Evolutionary conservation across 92 coral and sea anemone species (phyloP).

Genomic region (Epizoanthus fatuus): DNA sequence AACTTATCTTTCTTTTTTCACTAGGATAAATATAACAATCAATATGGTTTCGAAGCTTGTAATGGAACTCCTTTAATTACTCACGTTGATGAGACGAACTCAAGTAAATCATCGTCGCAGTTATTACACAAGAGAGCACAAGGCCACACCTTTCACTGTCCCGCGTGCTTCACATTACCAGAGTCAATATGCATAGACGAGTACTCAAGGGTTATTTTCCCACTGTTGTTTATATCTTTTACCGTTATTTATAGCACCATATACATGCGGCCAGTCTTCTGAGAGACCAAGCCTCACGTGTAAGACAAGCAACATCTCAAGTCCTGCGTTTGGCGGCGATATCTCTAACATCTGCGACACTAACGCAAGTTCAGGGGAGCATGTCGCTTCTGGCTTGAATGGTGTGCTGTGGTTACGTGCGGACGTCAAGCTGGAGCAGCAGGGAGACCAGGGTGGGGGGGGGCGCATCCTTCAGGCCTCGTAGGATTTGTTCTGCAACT

Average conservation of each 20-base stretch:
- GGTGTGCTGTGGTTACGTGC: too few species aligned
- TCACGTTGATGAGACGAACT: slow-evolving; percentile 19
- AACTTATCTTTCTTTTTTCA: background rate
- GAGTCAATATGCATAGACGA: slow-evolving; percentile 91
- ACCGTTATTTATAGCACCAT: slow-evolving; percentile 79
- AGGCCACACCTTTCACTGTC: background rate
- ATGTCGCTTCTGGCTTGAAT: too few species aligned
- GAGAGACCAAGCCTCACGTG: background rate
- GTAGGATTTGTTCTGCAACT: too few species aligned
- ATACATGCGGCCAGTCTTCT: slow-evolving; percentile 26
- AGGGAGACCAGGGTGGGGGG: too few species aligned
- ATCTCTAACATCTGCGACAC: too few species aligned
- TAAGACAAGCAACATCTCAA: background rate
- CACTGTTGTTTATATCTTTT: slow-evolving; percentile 77
- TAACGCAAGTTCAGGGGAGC: too few species aligned
- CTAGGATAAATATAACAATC: slow-evolving; percentile 25
- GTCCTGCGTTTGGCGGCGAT: background rate
- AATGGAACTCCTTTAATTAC: slow-evolving; percentile 42
- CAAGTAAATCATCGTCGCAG: slow-evolving; percentile 66
- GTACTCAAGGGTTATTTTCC: slow-evolving; percentile 87
- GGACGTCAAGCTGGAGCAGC: too few species aligned
- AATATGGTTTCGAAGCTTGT: slow-evolving; percentile 41
- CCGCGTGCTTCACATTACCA: slow-evolving; percentile 42
- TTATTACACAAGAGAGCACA: slow-evolving; percentile 40
- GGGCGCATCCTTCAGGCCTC: too few species aligned